Evolutionary conservation across 2,888 invertebrate genomes (phyloP), one percentile per base, ranked within the genome.

Genomic region (Belgica antarctica): DNA sequence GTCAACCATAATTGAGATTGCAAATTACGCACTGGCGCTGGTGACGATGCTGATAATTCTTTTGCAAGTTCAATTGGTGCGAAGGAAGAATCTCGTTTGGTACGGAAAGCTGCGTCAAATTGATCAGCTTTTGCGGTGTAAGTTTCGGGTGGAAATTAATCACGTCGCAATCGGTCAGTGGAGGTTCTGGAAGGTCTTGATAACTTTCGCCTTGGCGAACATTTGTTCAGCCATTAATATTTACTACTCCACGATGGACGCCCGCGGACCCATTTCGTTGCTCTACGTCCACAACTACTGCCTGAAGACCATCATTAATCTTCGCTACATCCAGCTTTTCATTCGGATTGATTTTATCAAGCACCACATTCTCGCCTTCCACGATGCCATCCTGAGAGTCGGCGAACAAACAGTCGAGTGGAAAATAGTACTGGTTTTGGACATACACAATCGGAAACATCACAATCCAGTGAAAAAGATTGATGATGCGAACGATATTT

Each of bases 281-380:
- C 28, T 57, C 4, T 31, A 12, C 8, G 12, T 27, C 3, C 68
- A 68, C 24, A 34, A 68, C 27, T 28, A 68, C 52, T 57, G 15
- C 31, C n/a, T 68, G 1, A 52, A 57, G 22, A 22, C 31, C 1
- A 10, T 57, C 31, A 57, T 68, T 57, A 68, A 68, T 68, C 31
- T 68, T 22, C 24, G 57, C 28, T 68, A 57, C 57, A 57, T 34
- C 8, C 68, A 68, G 24, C 52, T 22, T 28, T 52, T n/a, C 8
- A 28, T 15, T 8, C 47, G 24, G 10, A 3, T 68, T 5, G 57
- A 68, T 68, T n/a, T 57, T 3, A 27, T 57, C 15, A 68, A 22
- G 7, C 2, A 57, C 3, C 22, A 34, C 17, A 57, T 57, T 4
- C 7, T n/a, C 10, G 34, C 46, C 1, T 41, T 46, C n/a, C 22